A percentile compares a stretch with the other conserved stretches of the same genome.
Evolutionary conservation across 2,888 invertebrate species (phyloP).

Genomic region (Trachelus troglodyta): DNA sequence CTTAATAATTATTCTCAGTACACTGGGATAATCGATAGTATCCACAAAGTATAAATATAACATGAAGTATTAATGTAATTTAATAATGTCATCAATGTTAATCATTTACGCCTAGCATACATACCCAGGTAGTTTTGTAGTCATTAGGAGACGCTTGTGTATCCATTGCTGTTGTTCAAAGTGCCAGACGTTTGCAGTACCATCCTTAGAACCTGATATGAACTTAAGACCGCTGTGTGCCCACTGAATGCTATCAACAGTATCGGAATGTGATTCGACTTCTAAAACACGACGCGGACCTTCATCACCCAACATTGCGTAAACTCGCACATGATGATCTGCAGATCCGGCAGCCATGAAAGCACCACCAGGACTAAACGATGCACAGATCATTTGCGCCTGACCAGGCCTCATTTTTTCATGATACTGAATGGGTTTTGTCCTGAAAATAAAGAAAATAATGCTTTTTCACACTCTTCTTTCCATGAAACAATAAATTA

Average conservation of each 20-base stretch:
- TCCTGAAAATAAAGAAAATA: constrained; percentile 63
- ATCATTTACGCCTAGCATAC: constrained; percentile 20
- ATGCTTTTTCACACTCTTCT: constrained; percentile 12
- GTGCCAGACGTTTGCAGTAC: constrained; percentile 93
- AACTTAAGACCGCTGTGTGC: constrained; percentile 88
- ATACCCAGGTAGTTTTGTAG: constrained; percentile 72
- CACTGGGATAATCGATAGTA: no score
- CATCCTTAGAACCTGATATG: constrained; percentile 95
- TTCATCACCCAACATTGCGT: constrained; percentile 81
- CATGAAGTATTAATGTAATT: neutral
- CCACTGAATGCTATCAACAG: constrained; percentile 97
- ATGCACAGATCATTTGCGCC: constrained; percentile 95
- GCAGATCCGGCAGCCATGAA: constrained; percentile 95
- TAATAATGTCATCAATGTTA: neutral
- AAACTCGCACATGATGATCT: constrained; percentile 94
- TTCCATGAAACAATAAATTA: constrained; percentile 18
- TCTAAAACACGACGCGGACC: constrained; percentile 78
- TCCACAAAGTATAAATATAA: no score
- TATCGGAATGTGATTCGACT: constrained; percentile 79
- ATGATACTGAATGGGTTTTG: constrained; percentile 90
- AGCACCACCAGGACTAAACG: constrained; percentile 88
- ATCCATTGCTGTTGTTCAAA: constrained; percentile 93
- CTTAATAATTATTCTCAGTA: no score
- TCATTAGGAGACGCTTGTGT: constrained; percentile 79
- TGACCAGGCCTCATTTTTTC: constrained; percentile 93